A percentile compares a stretch with the other conserved stretches of the same genome.
These are phyloP conservation scores for Sylvia borin DNA, from an alignment of 2,797 vertebrate species.

Conservation along the genomic window DNA sequence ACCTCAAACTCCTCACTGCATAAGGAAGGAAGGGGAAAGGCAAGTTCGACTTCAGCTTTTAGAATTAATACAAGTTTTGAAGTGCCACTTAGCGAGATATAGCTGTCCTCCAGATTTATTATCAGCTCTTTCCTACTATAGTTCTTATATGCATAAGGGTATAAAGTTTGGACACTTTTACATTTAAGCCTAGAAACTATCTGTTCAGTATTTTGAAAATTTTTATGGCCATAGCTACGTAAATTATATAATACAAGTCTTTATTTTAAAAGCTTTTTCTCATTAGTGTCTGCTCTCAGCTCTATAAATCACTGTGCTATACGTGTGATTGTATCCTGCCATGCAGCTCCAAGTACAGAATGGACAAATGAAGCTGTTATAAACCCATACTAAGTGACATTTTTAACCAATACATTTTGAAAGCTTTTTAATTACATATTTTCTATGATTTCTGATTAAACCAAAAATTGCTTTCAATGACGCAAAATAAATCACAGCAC, in stretches of 20 bases:
- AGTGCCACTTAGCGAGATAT: not conserved
- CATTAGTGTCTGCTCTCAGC: slow-evolving; percentile 16
- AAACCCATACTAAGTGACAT: not conserved
- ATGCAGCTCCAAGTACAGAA: not conserved
- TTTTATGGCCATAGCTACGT: not conserved
- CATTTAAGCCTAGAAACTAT: not conserved
- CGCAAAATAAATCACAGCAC: slow-evolving; percentile 9
- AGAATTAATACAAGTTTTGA: not conserved
- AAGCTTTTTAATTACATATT: slow-evolving; percentile 29
- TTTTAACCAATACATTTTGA: slow-evolving; percentile 24
- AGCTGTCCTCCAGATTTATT: not conserved
- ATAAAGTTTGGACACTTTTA: not conserved
- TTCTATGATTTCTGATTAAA: slow-evolving; percentile 22
- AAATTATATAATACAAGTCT: slow-evolving; percentile 21
- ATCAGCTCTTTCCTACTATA: not conserved
- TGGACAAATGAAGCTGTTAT: slow-evolving; percentile 31
- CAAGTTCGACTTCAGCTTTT: not conserved
- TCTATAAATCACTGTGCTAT: slow-evolving; percentile 14
- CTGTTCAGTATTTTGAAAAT: not conserved
- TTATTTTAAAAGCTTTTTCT: slow-evolving; percentile 59
- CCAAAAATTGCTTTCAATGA: slow-evolving; percentile 1
- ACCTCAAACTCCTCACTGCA: not conserved
- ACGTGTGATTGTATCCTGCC: not conserved
- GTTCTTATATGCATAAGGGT: not conserved
- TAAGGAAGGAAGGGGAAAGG: not conserved